Conservation (phyloP, 2,113 vertebrate species). For the Bungarus multicinctus region DNA sequence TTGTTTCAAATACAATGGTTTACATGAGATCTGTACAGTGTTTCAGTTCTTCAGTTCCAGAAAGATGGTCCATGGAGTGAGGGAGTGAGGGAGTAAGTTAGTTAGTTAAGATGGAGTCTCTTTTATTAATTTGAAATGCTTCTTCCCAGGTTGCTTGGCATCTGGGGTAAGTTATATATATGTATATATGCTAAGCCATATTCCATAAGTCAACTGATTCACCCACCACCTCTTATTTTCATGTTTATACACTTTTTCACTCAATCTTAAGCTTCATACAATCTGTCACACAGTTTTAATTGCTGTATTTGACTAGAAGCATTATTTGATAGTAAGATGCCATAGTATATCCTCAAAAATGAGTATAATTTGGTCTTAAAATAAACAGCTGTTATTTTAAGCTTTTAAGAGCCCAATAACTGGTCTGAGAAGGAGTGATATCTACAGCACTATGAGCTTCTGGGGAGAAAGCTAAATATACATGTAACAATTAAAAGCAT, state of each 20-base stretch:
- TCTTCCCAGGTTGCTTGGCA: neutral
- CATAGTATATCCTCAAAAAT: neutral
- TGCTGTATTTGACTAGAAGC: neutral
- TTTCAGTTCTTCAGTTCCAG: neutral
- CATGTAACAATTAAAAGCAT: neutral
- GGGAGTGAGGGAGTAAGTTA: neutral
- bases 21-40: neutral
- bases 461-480: neutral
- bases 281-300: neutral
- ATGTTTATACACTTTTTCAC: neutral
- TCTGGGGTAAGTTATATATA: neutral
- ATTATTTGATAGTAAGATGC: neutral
- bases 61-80: neutral
- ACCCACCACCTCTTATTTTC: neutral
- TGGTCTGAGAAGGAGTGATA: neutral
- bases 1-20: neutral
- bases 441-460: neutral
- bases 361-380: neutral
- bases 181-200: neutral
- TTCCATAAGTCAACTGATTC: neutral
- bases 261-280: neutral
- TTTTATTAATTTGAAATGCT: neutral
- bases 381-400: neutral
- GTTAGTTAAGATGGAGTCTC: neutral
- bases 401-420: neutral